Evolutionary conservation across 2,888 invertebrate species (phyloP).

Genomic region (Onthophagus sagittarius): DNA sequence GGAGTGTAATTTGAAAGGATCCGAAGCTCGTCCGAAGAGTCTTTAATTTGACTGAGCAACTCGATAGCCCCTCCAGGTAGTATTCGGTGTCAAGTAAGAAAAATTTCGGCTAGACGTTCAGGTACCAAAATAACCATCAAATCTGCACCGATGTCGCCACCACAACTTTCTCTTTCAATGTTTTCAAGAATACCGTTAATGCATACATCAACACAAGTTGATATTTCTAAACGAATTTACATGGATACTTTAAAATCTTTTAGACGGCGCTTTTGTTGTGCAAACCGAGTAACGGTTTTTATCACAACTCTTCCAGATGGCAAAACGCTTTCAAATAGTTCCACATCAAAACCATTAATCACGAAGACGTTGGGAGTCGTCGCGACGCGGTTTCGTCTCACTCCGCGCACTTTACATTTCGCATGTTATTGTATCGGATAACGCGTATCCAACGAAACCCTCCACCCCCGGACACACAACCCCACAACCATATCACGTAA

Average conservation of each 20-base stretch:
- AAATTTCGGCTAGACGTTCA: conserved; percentile 35
- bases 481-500: neutral
- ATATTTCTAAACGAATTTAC: neutral
- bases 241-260: neutral
- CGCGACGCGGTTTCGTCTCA: conserved; percentile 21
- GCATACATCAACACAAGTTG: too few species aligned
- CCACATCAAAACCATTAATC: conserved; percentile 40
- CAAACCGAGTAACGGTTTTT: conserved; percentile 28
- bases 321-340: conserved; percentile 42
- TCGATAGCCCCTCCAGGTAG: conserved; percentile 34
- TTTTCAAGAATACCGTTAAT: neutral
- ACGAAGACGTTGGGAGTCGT: conserved; percentile 20
- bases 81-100: conserved; percentile 31
- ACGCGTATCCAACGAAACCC: neutral
- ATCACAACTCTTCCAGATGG: conserved; percentile 42
- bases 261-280: neutral
- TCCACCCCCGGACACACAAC: neutral
- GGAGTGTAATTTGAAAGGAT: conserved; percentile 35
- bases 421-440: conserved; percentile 22
- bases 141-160: neutral
- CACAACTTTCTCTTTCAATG: neutral
- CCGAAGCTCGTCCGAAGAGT: conserved; percentile 28
- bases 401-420: conserved; percentile 31
- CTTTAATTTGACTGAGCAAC: conserved; percentile 36
- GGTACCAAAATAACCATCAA: conserved; percentile 19